A percentile compares a stretch with the other conserved stretches of the same genome.
Evolutionary conservation across 2,888 invertebrate species (phyloP).

Genomic region (Pegoplata infirma): DNA sequence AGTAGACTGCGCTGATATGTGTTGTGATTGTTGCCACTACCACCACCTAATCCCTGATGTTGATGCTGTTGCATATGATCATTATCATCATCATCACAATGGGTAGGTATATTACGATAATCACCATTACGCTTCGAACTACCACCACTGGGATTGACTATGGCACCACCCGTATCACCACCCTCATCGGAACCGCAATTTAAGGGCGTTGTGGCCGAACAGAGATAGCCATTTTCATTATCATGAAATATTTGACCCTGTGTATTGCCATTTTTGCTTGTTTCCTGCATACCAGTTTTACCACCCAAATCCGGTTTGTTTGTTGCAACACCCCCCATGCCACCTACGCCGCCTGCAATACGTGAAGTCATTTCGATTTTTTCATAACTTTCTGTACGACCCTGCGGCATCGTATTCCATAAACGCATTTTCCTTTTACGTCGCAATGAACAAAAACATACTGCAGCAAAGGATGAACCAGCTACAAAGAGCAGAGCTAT

Average conservation of each 20-base stretch:
- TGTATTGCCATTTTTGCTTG: constrained; percentile 66
- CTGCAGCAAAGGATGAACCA: constrained; percentile 83
- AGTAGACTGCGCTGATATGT: constrained; percentile 64
- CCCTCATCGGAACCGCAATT: constrained; percentile 68
- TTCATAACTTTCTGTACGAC: constrained; percentile 84
- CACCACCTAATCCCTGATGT: constrained; percentile 55
- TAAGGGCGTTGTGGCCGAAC: constrained; percentile 71
- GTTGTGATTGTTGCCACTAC: constrained; percentile 21
- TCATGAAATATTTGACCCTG: constrained; percentile 69
- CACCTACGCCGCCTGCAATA: constrained; percentile 74
- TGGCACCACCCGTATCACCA: constrained; percentile 72
- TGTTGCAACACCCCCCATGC: constrained; percentile 26
- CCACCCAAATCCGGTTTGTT: constrained; percentile 73
- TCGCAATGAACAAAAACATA: constrained; percentile 82
- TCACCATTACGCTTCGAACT: constrained; percentile 82
- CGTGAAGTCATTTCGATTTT: constrained; percentile 86
- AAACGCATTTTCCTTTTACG: constrained; percentile 81
- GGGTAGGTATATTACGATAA: constrained; percentile 85
- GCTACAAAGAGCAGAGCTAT: constrained; percentile 84
- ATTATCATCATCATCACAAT: constrained; percentile 81
- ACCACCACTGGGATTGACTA: constrained; percentile 77
- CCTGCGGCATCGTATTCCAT: constrained; percentile 77
- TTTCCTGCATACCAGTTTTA: constrained; percentile 68
- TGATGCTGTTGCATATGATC: constrained; percentile 78
- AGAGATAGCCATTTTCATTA: constrained; percentile 72